Base-by-base conservation (phyloP, 2,113 vertebrate species). In the Falcunculus frontatus region DNA sequence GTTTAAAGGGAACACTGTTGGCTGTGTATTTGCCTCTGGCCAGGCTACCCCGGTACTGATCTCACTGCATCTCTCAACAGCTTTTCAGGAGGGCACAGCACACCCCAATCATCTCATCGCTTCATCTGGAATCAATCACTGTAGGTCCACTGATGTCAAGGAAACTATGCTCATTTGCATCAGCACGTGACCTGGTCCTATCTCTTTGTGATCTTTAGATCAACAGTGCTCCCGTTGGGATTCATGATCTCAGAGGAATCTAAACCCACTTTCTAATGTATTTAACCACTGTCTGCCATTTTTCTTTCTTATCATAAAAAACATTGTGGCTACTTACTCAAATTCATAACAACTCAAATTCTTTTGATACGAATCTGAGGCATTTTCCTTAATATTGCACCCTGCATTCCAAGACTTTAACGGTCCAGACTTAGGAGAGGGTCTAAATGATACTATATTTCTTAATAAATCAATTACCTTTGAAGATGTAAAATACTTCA, bases 41-140 rank as follows among this genome's bases (percentile, higher is more conserved):
- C 7, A 67, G 59, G 42, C 52, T 75, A 59, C 37, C 16, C 74
- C 23, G 0, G 1, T 23, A 22, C 57, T 65, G 80, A 81, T 91
- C 80, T 91, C 60, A 7, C 52, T 81, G 65, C 52, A 27, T 93
- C 91, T 95, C 95, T 97, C 96, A 95, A 60, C 95, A 95, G 87
- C 44, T 89, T 96, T 92, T 95, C 49, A 57, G 84, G 46, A 87
- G 70, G 87, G 69, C 91, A 94, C 27, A 91, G 74, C 64, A 56
- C 44, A 63, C 62, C 49, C 53, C 1, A 69, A 84, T 79, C 84
- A 76, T 82, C 94, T 95, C 95, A 79, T 93, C 22, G n/a, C 89
- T 94, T 95, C 96, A 94, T 95, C 95, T 96, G 94, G 95, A 97
- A 94, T 96, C 77, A 97, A 97, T 97, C 95, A 91, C n/a, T 25